Percentiles rank a stretch among this genome's conserved stretches.
These are phyloP conservation scores for Drosophila albomicans DNA, from an alignment of 1,140 invertebrate species.

Conservation along the genomic window DNA sequence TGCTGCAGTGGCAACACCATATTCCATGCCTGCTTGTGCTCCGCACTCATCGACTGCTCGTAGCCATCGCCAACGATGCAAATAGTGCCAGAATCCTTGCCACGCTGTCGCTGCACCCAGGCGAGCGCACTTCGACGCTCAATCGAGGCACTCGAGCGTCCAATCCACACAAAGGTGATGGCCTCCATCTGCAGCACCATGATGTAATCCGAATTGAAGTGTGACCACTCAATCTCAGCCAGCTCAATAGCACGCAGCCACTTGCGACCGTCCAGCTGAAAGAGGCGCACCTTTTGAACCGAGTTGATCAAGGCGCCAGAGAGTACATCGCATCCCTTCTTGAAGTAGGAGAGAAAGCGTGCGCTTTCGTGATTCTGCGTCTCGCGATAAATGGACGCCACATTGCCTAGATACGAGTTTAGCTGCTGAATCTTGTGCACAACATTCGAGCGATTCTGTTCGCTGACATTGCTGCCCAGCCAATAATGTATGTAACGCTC, in stretches of 20 bases:
- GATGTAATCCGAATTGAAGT: constrained; percentile 94
- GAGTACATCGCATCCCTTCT: no score
- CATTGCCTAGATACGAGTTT: no score
- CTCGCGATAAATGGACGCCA: no score
- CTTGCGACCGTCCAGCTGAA: constrained; percentile 68
- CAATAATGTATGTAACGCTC: no score
- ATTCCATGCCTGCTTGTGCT: constrained; percentile 88
- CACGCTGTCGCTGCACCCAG: constrained; percentile 84
- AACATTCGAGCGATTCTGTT: no score
- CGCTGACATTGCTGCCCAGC: no score
- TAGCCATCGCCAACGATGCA: constrained; percentile 94
- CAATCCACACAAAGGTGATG: constrained; percentile 92
- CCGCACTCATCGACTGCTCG: constrained; percentile 89
- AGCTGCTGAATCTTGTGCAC: no score
- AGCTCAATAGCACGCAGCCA: constrained; percentile 85
- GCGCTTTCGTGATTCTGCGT: no score
- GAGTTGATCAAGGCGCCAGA: no score
- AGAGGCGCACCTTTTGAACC: no score
- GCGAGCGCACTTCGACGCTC: constrained; percentile 78
- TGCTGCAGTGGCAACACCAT: no score
- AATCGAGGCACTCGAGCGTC: constrained; percentile 85
- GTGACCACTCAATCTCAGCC: constrained; percentile 90
- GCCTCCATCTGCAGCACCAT: constrained; percentile 92
- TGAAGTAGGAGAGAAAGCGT: no score
- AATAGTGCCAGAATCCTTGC: constrained; percentile 86